Evolutionary conservation across 2,888 invertebrate genomes (phyloP), one percentile per base, ranked within the genome.

Genomic region (Clitarchus hookeri): DNA sequence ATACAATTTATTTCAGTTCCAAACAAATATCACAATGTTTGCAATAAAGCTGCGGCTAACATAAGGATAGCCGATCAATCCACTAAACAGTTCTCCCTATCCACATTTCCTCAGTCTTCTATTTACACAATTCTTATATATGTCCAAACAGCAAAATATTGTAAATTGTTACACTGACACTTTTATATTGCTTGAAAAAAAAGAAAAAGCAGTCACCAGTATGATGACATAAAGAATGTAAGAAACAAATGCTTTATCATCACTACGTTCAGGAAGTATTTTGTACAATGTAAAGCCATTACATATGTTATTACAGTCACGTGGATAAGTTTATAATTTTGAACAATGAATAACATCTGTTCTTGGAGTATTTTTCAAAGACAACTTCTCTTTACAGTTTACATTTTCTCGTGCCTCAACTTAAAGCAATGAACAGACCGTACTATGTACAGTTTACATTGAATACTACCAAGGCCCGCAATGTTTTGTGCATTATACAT

Each of bases 41-140:
- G 65, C 65, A 65, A 65, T 65, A 65, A 65, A 65, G 65, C 65
- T 65, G 65, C 6, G 65, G 65, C 65, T 65, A 65, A 65, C n/a
- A 6, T n/a, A 65, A 65, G 65, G 65, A 65, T 65, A 65, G 65
- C 65, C 65, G 16, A 65, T 65, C 65, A 9, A 11, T n/a, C 65
- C 65, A 65, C 11, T n/a, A 65, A 12, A 19, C 16, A 65, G 4
- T 23, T 65, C 65, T 65, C n/a, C 36, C 65, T 65, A n/a, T 65
- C 23, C 65, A n/a, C 11, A 65, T 19, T 65, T 65, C 65, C 65
- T 65, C 65, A 65, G 65, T 65, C 65, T 65, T 65, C 65, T n/a
- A 65, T 65, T 65, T 65, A 65, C n/a, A 65, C n/a, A 8, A 11
- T 65, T 65, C 65, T 9, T 65, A n/a, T 65, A n/a, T 65, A n/a